Conservation (phyloP, 2,888 invertebrate genomes). For the Epinotia bilunana region DNA sequence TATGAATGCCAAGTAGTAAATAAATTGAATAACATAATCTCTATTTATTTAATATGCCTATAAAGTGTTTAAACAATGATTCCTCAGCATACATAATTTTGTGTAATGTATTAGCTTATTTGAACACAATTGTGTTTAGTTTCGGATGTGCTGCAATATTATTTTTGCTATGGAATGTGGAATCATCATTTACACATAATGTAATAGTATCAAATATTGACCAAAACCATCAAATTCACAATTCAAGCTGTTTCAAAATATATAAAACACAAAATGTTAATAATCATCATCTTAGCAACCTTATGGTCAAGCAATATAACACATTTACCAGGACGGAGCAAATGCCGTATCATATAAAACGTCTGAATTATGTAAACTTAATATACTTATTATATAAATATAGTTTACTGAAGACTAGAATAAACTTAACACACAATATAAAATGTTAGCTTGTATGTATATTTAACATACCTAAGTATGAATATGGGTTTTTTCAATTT, state of each 20-base stretch:
- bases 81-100: constrained; percentile 11
- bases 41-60: constrained; percentile 4
- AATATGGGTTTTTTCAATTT: constrained; percentile 53
- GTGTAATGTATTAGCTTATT: too few relatives aligned
- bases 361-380: constrained; percentile 28
- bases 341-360: constrained; percentile 44
- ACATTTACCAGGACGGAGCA: constrained; percentile 60
- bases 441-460: constrained; percentile 6
- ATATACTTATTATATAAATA: constrained; percentile 13
- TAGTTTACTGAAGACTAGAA: constrained; percentile 48
- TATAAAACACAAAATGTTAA: not conserved
- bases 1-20: constrained; percentile 25
- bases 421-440: constrained; percentile 22
- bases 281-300: not conserved
- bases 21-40: constrained; percentile 37
- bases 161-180: constrained; percentile 19
- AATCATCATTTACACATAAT: constrained; percentile 23
- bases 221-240: constrained; percentile 10
- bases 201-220: constrained; percentile 9
- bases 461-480: constrained; percentile 14
- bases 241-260: not conserved
- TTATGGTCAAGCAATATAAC: constrained; percentile 48
- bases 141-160: constrained; percentile 10
- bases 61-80: constrained; percentile 28
- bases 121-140: constrained; percentile 1